phyloP scores from a whole-genome alignment of 2,797 vertebrate genomes.

The Semotilus atromaculatus region DNA sequence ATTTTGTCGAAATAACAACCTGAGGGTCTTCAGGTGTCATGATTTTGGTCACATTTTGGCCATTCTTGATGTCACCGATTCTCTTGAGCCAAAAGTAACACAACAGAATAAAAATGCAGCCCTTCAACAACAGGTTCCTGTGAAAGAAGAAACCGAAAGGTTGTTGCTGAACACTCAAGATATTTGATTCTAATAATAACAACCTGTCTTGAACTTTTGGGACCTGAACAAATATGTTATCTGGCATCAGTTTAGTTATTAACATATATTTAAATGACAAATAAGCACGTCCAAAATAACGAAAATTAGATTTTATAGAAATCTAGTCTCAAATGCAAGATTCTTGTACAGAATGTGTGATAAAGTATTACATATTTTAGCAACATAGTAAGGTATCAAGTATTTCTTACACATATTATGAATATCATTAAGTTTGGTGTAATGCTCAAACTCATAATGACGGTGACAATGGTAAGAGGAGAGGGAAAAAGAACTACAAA shows the following conservation, averaged over 20 bases:
- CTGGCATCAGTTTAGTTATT: neutral
- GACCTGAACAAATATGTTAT: neutral
- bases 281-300: neutral
- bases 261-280: neutral
- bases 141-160: slow-evolving; percentile 9
- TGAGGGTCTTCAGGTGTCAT: neutral
- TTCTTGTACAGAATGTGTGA: neutral
- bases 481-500: too few relatives aligned
- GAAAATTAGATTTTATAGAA: neutral
- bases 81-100: slow-evolving; percentile 84
- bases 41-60: slow-evolving; percentile 51
- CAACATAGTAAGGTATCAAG: neutral
- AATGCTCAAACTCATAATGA: too few relatives aligned
- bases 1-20: neutral
- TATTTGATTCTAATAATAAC: neutral
- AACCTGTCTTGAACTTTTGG: neutral
- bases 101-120: slow-evolving; percentile 75
- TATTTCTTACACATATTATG: neutral
- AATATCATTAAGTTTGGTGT: neutral
- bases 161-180: neutral
- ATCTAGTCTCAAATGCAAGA: neutral
- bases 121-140: slow-evolving; percentile 88
- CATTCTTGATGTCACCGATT: slow-evolving; percentile 34
- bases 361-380: neutral
- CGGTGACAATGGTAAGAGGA: too few relatives aligned